These are phyloP conservation scores for Sorex fumeus DNA, from an alignment of 2,113 vertebrate species.

Conservation along the genomic window DNA sequence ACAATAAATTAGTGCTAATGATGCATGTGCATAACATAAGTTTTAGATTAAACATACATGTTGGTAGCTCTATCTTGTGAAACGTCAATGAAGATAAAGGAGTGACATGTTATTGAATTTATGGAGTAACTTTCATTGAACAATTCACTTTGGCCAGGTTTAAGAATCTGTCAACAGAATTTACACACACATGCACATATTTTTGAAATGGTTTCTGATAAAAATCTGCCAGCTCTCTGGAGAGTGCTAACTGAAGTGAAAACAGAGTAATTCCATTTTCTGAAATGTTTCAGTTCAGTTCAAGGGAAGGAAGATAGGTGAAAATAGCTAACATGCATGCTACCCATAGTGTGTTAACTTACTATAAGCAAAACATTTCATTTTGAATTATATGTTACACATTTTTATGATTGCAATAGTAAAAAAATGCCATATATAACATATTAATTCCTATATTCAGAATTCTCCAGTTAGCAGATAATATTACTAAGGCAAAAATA, in stretches of 20 bases:
- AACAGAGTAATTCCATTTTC: conserved; percentile 50
- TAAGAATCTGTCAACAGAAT: conserved; percentile 62
- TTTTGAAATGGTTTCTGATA: conserved; percentile 32
- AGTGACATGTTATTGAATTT: conserved; percentile 28
- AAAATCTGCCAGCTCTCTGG: conserved; percentile 2
- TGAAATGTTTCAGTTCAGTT: conserved; percentile 57
- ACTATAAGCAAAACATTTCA: conserved; percentile 78
- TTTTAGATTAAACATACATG: conserved; percentile 10
- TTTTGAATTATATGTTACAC: conserved; percentile 76
- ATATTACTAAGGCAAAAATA: conserved; percentile 35
- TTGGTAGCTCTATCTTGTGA: neutral
- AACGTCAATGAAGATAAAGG: conserved; percentile 38
- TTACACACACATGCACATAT: conserved; percentile 7
- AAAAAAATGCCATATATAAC: neutral
- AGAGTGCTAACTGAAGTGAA: conserved; percentile 38
- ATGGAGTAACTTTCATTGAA: conserved; percentile 37
- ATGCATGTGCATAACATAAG: neutral
- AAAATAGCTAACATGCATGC: conserved; percentile 70
- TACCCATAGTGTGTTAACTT: conserved; percentile 59
- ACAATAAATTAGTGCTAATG: neutral
- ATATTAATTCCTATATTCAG: conserved; percentile 53
- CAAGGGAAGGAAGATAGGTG: conserved; percentile 76
- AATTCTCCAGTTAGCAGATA: conserved; percentile 22
- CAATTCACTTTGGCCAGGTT: conserved; percentile 58
- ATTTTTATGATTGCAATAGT: conserved; percentile 70